These are phyloP conservation scores for Tarsius wallacei DNA, from an alignment of 2,797 vertebrate species.

Conservation along the genomic window DNA sequence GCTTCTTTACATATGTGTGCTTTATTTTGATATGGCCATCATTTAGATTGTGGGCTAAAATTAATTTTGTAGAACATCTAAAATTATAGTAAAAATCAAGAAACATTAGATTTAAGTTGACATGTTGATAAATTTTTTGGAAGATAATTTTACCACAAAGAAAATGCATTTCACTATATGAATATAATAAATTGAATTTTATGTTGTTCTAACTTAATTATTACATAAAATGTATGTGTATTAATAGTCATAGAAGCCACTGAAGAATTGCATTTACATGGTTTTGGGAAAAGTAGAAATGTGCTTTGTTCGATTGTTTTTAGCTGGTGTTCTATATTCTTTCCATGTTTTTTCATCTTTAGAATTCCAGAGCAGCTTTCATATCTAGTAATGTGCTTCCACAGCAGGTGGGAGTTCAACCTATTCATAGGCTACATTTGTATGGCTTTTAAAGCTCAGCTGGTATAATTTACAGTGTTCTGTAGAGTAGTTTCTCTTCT, in stretches of 20 bases:
- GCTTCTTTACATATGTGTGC: background rate
- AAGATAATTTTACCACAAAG: background rate
- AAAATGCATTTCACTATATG: conserved; percentile 33
- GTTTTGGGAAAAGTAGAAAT: conserved; percentile 14
- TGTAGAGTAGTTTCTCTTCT: conserved; percentile 15
- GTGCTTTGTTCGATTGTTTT: conserved; percentile 45
- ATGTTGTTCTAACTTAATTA: conserved; percentile 36
- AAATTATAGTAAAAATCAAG: conserved; percentile 57
- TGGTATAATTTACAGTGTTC: conserved; percentile 61
- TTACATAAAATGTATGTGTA: conserved; percentile 7
- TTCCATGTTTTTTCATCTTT: conserved; percentile 48
- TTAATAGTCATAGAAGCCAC: background rate
- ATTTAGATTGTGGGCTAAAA: background rate
- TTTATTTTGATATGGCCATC: conserved; percentile 49
- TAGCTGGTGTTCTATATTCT: conserved; percentile 63
- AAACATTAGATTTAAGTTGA: conserved; percentile 40
- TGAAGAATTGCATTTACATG: background rate
- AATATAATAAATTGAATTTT: conserved; percentile 18
- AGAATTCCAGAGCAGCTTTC: conserved; percentile 53
- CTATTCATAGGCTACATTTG: conserved; percentile 69
- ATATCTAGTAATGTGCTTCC: conserved; percentile 58
- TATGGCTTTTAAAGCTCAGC: conserved; percentile 81
- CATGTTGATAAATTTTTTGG: background rate
- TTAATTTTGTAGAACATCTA: background rate
- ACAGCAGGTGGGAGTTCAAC: conserved; percentile 74